Percentiles rank a stretch among this genome's conserved stretches.
Conservation (phyloP, 2,797 vertebrate species). For the Premnoplex brunnescens region DNA sequence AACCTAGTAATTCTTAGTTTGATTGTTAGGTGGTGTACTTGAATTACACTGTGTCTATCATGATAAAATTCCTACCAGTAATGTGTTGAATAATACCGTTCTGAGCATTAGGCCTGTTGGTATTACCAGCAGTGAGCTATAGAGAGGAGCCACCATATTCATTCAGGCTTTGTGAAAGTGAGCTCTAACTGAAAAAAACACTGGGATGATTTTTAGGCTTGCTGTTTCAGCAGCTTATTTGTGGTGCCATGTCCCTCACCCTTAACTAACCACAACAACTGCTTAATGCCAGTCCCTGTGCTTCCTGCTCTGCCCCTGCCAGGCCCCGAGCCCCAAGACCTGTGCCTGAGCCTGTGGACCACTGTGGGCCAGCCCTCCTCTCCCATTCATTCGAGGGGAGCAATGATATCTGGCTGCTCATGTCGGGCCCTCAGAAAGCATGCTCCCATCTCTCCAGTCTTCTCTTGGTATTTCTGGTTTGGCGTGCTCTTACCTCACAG, state of each 20-base stretch:
- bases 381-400: accelerated
- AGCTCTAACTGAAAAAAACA: neutral
- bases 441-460: neutral
- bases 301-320: neutral
- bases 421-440: accelerated
- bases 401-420: accelerated
- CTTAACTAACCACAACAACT: neutral
- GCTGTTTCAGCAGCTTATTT: neutral
- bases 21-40: neutral
- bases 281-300: neutral
- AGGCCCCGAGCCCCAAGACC: neutral
- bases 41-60: neutral
- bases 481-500: neutral
- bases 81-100: neutral
- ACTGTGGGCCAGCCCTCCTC: accelerated
- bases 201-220: neutral
- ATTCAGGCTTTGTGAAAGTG: neutral
- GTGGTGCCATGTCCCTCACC: accelerated
- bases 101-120: neutral
- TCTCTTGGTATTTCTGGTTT: accelerated
- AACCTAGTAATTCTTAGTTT: neutral
- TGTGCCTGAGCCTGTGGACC: neutral
- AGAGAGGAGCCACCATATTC: accelerated
- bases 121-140: neutral
- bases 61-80: neutral